A percentile compares a stretch with the other conserved stretches of the same genome.
phyloP scores from a whole-genome alignment of 2,113 vertebrate genomes.

The Ageneiosus marmoratus region DNA sequence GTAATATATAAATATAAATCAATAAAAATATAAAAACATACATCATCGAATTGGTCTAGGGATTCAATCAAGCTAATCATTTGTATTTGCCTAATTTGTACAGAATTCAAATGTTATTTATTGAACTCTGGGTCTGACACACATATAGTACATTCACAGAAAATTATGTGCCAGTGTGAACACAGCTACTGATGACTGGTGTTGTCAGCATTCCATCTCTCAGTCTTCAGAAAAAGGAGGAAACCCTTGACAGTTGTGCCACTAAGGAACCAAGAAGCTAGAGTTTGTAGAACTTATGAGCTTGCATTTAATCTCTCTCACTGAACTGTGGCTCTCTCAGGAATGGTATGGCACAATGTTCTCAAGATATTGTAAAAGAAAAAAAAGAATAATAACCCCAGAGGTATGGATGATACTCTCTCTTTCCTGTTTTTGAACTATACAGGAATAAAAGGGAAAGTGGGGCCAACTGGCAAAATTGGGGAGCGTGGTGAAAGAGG shows the following conservation, averaged over 20 bases:
- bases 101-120: neutral
- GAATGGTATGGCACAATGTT: neutral
- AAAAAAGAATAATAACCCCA: neutral
- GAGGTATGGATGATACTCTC: neutral
- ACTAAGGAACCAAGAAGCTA: neutral
- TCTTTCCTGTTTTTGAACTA: conserved; percentile 31
- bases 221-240: neutral
- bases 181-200: neutral
- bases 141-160: neutral
- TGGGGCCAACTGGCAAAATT: conserved; percentile 82
- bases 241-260: neutral
- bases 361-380: neutral
- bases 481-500: conserved; percentile 89
- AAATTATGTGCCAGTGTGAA: neutral
- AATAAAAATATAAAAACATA: neutral
- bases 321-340: neutral
- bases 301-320: neutral
- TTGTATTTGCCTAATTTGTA: neutral
- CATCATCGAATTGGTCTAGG: neutral
- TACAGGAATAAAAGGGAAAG: conserved; percentile 87
- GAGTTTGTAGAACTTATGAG: neutral
- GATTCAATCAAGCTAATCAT: neutral
- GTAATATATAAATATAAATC: neutral
- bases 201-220: neutral
- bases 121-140: no score